Base-by-base conservation (phyloP, 1,140 invertebrate species). In the Amyelois transitella region DNA sequence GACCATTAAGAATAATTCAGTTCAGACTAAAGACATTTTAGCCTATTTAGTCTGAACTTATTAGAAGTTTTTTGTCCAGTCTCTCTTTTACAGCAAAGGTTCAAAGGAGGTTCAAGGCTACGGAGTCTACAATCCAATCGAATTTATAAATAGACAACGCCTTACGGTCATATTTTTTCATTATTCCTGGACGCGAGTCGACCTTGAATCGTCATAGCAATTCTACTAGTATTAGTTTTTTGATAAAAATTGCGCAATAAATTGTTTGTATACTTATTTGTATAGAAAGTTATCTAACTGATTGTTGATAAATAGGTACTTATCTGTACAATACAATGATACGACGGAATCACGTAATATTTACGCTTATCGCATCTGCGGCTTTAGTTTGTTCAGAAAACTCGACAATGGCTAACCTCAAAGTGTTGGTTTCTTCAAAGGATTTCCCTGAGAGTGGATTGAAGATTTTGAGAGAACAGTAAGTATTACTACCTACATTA, bases 371-470 rank as follows among this genome's bases (percentile, higher is more conserved):
- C 18, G 20, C 62, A 22, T 45, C 50, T 6, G 24, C 66, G 59
- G 51, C 57, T 51, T 52, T 55, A 55, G 59, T 60, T n/a, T 56
- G 64, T 55, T 21, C 18, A 14, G 43, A 10, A 18, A 69, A 64
- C 51, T 60, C 60, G 60, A 72, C 66, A 6, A 84, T 82, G 80
- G 66, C 76, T 52, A 81, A 85, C 62, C 62, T 78, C 1, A 89
- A 87, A 72, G 81, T 89, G 60, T 72, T 88, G 14, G 81, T 89
- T 18, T 88, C 84, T 5, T 86, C 81, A 1, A 88, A 79, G n/a
- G 86, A 89, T 64, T 88, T 69, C 51, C 79, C 83, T 10, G 76
- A 77, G 10, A 75, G 63, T 25, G 88, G 74, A 51, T 60, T 88
- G 18, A 62, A 81, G 49, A 58, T 86, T 53, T 67, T 89, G 12